Conservation (phyloP, 2,888 invertebrate species). For the Cheiracanthium punctorium region DNA sequence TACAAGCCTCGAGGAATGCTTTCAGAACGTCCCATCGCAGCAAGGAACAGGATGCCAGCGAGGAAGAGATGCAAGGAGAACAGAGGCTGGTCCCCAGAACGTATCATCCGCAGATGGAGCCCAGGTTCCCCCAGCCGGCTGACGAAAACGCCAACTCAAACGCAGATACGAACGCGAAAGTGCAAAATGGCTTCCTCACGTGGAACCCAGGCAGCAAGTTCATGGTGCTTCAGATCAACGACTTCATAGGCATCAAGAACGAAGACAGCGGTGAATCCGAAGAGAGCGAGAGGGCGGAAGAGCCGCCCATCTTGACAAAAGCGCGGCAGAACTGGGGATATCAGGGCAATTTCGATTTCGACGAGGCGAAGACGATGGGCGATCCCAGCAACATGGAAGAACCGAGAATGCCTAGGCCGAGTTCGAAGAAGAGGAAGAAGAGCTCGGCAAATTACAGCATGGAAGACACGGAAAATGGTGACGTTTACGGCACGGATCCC, state of each 20-base stretch:
- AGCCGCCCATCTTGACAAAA: slow-evolving; percentile 3
- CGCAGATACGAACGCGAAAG: neutral
- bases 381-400: neutral
- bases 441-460: neutral
- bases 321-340: neutral
- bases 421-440: neutral
- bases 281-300: slow-evolving; percentile 31
- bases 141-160: neutral
- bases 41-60: neutral
- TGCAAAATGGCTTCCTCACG: slow-evolving; percentile 23
- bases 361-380: slow-evolving; percentile 19
- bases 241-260: slow-evolving; percentile 20
- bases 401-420: neutral
- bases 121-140: neutral
- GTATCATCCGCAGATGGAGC: neutral
- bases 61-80: slow-evolving; percentile 25
- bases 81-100: slow-evolving; percentile 23
- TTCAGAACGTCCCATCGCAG: neutral
- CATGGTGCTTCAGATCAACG: slow-evolving; percentile 54
- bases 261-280: neutral
- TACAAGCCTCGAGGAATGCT: neutral
- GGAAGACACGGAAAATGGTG: slow-evolving; percentile 30
- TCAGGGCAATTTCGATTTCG: slow-evolving; percentile 23
- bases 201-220: slow-evolving; percentile 37
- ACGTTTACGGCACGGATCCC: slow-evolving; percentile 46